phyloP scores from a whole-genome alignment of 1,140 invertebrate species.

The Arctopsyche grandis region DNA sequence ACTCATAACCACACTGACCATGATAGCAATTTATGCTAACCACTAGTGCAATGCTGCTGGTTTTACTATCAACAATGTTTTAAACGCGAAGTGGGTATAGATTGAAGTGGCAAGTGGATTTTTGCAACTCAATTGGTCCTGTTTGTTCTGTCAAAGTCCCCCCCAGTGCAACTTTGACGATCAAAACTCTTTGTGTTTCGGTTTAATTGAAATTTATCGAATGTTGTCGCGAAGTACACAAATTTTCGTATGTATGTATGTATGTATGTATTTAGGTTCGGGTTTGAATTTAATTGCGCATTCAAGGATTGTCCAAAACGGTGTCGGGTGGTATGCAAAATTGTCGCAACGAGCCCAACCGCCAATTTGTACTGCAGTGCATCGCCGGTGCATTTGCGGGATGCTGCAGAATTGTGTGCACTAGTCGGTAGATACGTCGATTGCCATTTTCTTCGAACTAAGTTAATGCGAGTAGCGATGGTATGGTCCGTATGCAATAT shows the following conservation, averaged over 20 bases:
- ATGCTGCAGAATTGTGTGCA: not conserved
- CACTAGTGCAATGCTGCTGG: too few relatives aligned
- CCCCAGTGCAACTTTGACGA: not conserved
- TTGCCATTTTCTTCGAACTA: too few relatives aligned
- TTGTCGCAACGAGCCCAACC: slow-evolving; percentile 14
- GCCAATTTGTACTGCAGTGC: slow-evolving; percentile 38
- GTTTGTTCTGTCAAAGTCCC: not conserved
- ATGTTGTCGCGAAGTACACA: not conserved
- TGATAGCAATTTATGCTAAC: too few relatives aligned
- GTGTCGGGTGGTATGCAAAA: not conserved
- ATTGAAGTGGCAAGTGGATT: too few relatives aligned
- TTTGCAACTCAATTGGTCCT: not conserved
- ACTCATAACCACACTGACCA: too few relatives aligned
- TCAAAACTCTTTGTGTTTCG: not conserved
- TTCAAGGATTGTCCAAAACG: slow-evolving; percentile 10
- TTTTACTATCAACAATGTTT: too few relatives aligned
- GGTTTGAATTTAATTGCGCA: not conserved
- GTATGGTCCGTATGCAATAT: too few relatives aligned
- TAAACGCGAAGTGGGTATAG: too few relatives aligned
- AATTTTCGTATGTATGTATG: too few relatives aligned
- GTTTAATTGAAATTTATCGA: not conserved
- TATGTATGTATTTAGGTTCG: too few relatives aligned
- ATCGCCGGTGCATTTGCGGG: not conserved
- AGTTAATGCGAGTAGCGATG: too few relatives aligned
- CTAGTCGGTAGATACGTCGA: too few relatives aligned